Base-by-base conservation (phyloP, 2,888 invertebrate genomes). In the Drosophila peninsularis region DNA sequence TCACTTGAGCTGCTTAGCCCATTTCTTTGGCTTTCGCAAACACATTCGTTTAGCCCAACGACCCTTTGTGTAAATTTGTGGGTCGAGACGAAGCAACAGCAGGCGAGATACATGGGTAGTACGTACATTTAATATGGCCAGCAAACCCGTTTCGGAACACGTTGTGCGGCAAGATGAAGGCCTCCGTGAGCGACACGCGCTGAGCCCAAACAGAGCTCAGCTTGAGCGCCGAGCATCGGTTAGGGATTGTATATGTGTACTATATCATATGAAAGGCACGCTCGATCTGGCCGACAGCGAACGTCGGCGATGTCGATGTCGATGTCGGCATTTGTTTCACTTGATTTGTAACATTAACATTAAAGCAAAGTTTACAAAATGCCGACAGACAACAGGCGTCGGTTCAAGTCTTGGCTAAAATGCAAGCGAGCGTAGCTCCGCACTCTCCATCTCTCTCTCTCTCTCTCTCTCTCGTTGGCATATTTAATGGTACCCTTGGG, bases 111-210 rank as follows among this genome's bases (percentile, higher is more conserved):
- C 45, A 60, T 30, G 66, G 64, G 60, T 63, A 65, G 67, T 76
- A 54, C 63, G 68, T 69, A 75, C 60, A 56, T 64, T 72, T 50
- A 58, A 58, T 72, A 72, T 70, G 81, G 77, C 75, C 70, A 75
- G 61, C 54, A 86, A 85, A 85, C 85, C 71, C 77, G 85, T 85
- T 85, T 79, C 63, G 79, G 71, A 84, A 86, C 84, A 84, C 81
- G 81, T 86, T 82, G 73, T 73, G 80, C 86, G 84, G 85, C 82
- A 72, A 84, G 84, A 84, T 86, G 84, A 82, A 85, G 85, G 83
- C 79, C 85, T 82, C 76, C 71, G 65, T 52, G 55, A 64, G 70
- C 71, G 82, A 82, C 83, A 84, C 83, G 82, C 81, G 83, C 82
- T 82, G 77, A 67, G 69, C 69, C 45, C 75, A 73, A 74, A 63